Evolutionary conservation across 2,888 invertebrate genomes (phyloP), one percentile per base, ranked within the genome.

Genomic region (Adelognathus sp.): DNA sequence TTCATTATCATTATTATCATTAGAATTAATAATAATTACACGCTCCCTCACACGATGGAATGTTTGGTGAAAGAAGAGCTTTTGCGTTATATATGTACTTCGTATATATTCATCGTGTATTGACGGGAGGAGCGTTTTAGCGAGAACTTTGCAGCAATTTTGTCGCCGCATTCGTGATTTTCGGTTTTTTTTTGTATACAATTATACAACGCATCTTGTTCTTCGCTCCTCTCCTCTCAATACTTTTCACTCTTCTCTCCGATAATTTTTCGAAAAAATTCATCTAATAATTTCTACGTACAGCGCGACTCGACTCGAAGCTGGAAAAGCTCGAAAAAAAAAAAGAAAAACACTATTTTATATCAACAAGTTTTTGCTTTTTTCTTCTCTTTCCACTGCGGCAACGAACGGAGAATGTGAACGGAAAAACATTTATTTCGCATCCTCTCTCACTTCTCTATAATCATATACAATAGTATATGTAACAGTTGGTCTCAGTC

Each of bases 401-500:
- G 81, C 46, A 79, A 80, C 71, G 75, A 83, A 85, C 79, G 80
- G 81, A 86, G 46, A 83, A 77, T 18, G 14, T 46, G 21, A 36
- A 46, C 24, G 21, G 41, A 61, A 21, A 14, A 67, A 36, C 14
- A 76, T 36, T 63, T 44, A 41, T 29, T 76, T 46, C 29, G n/a
- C n/a, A n/a, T n/a, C n/a, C n/a, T 58, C 41, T 73, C 74, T 58
- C 82, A 86, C 82, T 85, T 85, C 81, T 81, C 86, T 88, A 89
- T 81, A 88, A 89, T 86, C 89, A 89, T 89, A 89, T 90, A 90
- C 89, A 90, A 89, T 90, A 89, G 90, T 90, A 90, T 90, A 89
- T 88, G 89, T 87, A 90, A 90, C 89, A 88, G 89, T 89, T 88
- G 87, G 88, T 87, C 86, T 91, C 90, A 90, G 90, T 90, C 89